Base-by-base conservation (phyloP, 2,113 vertebrate species). In the Formicarius rufipectus region DNA sequence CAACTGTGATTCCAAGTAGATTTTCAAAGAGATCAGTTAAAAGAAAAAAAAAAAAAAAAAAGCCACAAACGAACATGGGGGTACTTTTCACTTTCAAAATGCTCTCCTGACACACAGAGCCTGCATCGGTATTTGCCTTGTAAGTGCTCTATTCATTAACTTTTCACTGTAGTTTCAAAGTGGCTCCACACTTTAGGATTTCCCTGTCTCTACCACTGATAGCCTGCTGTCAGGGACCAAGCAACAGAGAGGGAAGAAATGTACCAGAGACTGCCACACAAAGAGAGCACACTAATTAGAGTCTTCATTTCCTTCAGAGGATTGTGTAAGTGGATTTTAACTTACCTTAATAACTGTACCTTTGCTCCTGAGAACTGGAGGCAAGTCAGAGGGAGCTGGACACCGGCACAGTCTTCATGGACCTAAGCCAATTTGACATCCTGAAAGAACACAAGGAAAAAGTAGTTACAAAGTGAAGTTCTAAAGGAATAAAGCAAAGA, bases 21-120 rank as follows among this genome's bases (percentile, higher is more conserved):
- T 94, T 96, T 96, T 93, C 84, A 95, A 87, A 92, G 69, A 84
- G 42, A 93, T 89, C 49, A 45, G 56, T 88, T 89, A 87, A 96
- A 96, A 94, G n/a, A 31, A 86, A 83, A 94, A n/a, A n/a, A n/a
- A n/a, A n/a, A n/a, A n/a, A n/a, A n/a, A n/a, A n/a, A n/a, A n/a
- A n/a, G n/a, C n/a, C n/a, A 77, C 88, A 93, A 92, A 94, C 52
- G 76, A 95, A 93, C 33, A 71, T 60, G 56, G 59, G 80, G 76
- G 33, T 63, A 77, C 82, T 86, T 94, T 77, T 79, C 89, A 81
- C 69, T 92, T 94, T 84, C 62, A 60, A 72, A 95, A 66, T 72
- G 83, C 83, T 92, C 86, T 93, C 86, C 66, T 92, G 76, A 92
- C 63, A 84, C 76, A 92, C 75, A 89, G 52, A 92, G 73, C 9